Evolutionary conservation across 2,888 invertebrate genomes (phyloP).

Genomic region (Julus scandinavius): DNA sequence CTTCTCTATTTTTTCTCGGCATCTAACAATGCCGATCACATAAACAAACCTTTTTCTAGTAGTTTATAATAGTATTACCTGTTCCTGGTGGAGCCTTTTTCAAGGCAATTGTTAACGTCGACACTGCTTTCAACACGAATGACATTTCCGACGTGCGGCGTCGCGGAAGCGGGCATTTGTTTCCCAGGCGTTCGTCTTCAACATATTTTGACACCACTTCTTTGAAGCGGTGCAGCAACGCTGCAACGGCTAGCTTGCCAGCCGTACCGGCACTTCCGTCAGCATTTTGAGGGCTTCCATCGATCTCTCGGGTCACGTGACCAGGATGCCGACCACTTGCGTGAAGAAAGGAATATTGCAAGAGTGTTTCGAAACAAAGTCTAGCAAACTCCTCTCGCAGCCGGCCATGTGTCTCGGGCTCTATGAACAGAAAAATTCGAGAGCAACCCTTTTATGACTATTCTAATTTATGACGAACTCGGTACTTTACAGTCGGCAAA

Average conservation of each 20-base stretch:
- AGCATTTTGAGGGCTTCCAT: constrained; percentile 60
- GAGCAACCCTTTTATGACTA: too few species aligned
- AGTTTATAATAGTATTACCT: constrained; percentile 69
- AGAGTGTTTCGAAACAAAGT: constrained; percentile 93
- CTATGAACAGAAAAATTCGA: constrained; percentile 64
- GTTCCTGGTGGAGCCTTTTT: constrained; percentile 90
- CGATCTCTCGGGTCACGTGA: constrained; percentile 62
- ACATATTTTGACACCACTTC: constrained; percentile 90
- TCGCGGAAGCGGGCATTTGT: constrained; percentile 86
- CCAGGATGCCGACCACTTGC: constrained; percentile 59
- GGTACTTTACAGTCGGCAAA: too few species aligned
- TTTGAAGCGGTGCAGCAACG: constrained; percentile 89
- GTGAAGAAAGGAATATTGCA: constrained; percentile 84
- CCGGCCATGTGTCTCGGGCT: constrained; percentile 79
- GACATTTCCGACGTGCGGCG: constrained; percentile 95
- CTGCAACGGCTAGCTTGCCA: constrained; percentile 80
- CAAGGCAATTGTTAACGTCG: constrained; percentile 89
- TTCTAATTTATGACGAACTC: too few species aligned
- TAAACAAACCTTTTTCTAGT: neutral
- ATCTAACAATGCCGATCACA: neutral
- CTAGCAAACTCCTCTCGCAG: constrained; percentile 95
- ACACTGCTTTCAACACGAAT: constrained; percentile 93
- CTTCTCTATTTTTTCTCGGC: neutral
- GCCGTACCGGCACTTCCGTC: constrained; percentile 68
- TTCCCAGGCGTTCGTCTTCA: constrained; percentile 83